phyloP scores from a whole-genome alignment of 2,888 invertebrate species.

The Cylloceria caligata region DNA sequence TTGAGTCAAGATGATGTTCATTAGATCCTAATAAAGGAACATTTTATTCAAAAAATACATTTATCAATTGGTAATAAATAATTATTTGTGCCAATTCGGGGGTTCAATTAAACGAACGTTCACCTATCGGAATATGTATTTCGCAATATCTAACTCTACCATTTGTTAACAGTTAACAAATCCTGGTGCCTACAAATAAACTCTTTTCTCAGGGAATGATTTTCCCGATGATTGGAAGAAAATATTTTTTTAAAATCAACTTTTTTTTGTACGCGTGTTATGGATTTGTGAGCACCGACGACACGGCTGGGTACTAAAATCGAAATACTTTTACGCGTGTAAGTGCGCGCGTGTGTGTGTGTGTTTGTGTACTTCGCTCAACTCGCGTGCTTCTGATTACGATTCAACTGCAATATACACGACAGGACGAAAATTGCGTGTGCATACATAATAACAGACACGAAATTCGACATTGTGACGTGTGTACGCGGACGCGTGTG shows the following conservation, averaged over 20 bases:
- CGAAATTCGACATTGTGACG: not conserved
- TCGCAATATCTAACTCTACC: too few relatives aligned
- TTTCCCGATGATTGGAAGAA: constrained; percentile 20
- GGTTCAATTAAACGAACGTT: too few relatives aligned
- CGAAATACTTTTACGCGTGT: constrained; percentile 24
- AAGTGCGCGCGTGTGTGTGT: constrained; percentile 3
- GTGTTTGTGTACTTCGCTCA: not conserved
- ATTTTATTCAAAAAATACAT: too few relatives aligned
- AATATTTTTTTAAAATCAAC: constrained; percentile 46
- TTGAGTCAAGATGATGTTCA: too few relatives aligned
- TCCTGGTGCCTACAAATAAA: too few relatives aligned
- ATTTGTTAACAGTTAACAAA: not conserved
- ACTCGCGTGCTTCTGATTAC: not conserved
- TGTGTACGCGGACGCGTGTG: not conserved
- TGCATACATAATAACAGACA: constrained; percentile 6
- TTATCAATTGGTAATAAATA: too few relatives aligned
- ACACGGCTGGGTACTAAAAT: constrained; percentile 57
- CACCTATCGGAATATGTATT: too few relatives aligned
- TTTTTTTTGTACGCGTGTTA: constrained; percentile 79
- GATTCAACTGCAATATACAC: constrained; percentile 12
- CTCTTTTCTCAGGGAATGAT: too few relatives aligned
- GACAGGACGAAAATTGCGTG: constrained; percentile 47
- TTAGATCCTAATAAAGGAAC: too few relatives aligned
- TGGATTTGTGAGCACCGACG: constrained; percentile 83
- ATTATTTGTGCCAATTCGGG: too few relatives aligned